Evolutionary conservation across 2,797 vertebrate genomes (phyloP), one percentile per base, ranked within the genome.

Genomic region (Lophotriccus pileatus): DNA sequence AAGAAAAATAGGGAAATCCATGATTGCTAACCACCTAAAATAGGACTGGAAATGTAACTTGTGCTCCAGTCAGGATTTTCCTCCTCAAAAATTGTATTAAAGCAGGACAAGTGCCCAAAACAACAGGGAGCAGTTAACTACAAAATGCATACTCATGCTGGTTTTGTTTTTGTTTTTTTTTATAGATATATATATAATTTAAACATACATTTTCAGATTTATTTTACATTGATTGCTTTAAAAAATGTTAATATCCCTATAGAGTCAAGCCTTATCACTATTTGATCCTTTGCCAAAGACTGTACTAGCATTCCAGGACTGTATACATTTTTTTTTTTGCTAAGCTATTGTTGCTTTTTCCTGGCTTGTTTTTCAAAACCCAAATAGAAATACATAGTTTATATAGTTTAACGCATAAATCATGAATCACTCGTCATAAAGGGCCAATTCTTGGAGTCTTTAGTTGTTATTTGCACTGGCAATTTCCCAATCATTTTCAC

Each of bases 181-280:
- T 59, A 79, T 24, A 25, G 27, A 17, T 16, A 49, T 49, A 50
- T 50, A 27, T 27, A 27, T 94, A 91, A 62, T 87, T 95, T 91
- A 97, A 97, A 95, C 69, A 90, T 94, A 83, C 68, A 80, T 96
- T 95, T 93, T 95, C 19, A 87, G 77, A 89, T 95, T 84, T 93
- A 94, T 86, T 96, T 97, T 81, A 94, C 41, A 80, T 84, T 91
- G 86, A 93, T 95, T 95, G 88, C 79, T 96, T 95, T 92, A 94
- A 84, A 89, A 97, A 96, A 97, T 91, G 66, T 88, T 92, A 82
- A 79, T 93, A 75, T 84, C 87, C 95, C 84, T 64, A 76, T 19
- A 95, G 80, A 95, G 39, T 91, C 9, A 2, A 84, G 69, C 60
- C 84, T 92, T 96, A 89, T 95, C 63, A 41, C 94, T 87, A 80